phyloP scores from a whole-genome alignment of 2,797 vertebrate genomes.

The Astyanax mexicanus region DNA sequence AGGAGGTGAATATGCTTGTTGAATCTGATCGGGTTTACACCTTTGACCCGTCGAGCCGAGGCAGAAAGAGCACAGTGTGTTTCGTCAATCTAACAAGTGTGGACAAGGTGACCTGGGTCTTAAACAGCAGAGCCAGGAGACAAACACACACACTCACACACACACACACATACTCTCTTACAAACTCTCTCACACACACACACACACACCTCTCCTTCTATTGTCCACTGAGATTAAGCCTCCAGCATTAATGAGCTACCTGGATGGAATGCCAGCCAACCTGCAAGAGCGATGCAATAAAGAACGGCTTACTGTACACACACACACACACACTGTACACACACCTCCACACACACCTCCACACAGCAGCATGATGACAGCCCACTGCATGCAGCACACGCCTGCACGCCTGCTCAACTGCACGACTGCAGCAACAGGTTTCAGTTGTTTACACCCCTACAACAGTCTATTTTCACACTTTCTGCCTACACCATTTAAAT shows the following conservation, averaged over 20 bases:
- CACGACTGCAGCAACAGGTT: constrained; percentile 1
- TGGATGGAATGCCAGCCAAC: constrained; percentile 43
- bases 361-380: constrained; percentile 1
- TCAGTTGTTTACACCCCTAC: neutral
- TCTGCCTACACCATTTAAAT: too few species aligned
- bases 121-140: constrained; percentile 45
- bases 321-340: too few species aligned
- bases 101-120: constrained; percentile 60
- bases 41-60: constrained; percentile 48
- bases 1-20: constrained; percentile 41
- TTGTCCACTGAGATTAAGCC: constrained; percentile 47
- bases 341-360: constrained; percentile 11
- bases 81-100: constrained; percentile 59
- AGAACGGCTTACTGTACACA: constrained; percentile 33
- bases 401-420: neutral
- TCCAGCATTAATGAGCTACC: constrained; percentile 50
- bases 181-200: neutral
- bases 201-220: constrained; percentile 3
- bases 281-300: constrained; percentile 13
- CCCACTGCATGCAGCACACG: constrained; percentile 13
- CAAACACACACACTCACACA: neutral
- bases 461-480: too few species aligned
- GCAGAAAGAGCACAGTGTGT: constrained; percentile 37
- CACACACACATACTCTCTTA: constrained; percentile 6
- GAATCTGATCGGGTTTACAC: constrained; percentile 53